Evolutionary conservation across 2,888 invertebrate genomes (phyloP), one percentile per base, ranked within the genome.

Genomic region (Hypomecis atomaria): DNA sequence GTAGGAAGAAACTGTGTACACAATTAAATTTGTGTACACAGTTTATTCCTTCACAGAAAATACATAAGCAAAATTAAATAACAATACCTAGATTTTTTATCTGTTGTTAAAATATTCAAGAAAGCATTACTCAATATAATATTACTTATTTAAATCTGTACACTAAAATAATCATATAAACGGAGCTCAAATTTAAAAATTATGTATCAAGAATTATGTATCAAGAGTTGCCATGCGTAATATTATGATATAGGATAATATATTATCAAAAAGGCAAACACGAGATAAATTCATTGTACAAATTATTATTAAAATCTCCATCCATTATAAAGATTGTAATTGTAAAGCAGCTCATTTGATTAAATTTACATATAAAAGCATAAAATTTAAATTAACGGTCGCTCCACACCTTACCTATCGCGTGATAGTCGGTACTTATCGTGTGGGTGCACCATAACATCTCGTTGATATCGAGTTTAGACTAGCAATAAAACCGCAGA

Each of bases 131-230:
- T 66, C 60, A 59, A 61, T 60, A 59, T 73, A 74, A 72, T 71
- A 70, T 74, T 69, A 63, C 78, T 78, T 79, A 81, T 44, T 56
- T 72, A 72, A 74, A 75, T 77, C 82, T 83, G 83, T 83, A 83
- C 83, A 81, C 69, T 74, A 77, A 73, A 72, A 53, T 65, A 75
- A 73, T 71, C 72, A 71, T 67, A 73, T 70, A 74, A 76, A 72
- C 69, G 77, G 77, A 79, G 76, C 71, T 62, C 77, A 78, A 72
- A 78, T 71, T 73, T 73, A 80, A 73, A 44, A 1, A 23, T n/a
- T n/a, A n/a, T n/a, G n/a, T n/a, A n/a, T n/a, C n/a, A n/a, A n/a
- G n/a, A 23, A 23, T 2, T 2, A 3, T 23, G 23, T 10, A 9
- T 23, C 8, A 5, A 45, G 33, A 34, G 49, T 49, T 40, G 40